Conservation (phyloP, 2,888 invertebrate genomes). For the Euspilapteryx auroguttella region DNA sequence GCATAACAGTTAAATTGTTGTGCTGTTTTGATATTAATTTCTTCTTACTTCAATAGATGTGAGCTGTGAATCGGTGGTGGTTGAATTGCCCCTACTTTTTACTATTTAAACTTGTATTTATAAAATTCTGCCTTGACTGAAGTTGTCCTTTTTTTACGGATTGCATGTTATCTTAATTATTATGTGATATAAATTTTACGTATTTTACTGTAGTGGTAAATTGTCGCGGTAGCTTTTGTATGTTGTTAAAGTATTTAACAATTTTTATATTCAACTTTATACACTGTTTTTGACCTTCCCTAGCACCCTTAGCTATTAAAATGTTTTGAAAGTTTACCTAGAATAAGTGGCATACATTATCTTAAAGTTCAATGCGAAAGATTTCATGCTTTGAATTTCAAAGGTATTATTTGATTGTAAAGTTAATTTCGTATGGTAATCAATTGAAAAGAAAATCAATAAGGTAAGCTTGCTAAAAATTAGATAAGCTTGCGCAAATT, state of each 20-base stretch:
- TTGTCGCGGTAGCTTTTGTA: constrained; percentile 54
- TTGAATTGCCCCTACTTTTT: not conserved
- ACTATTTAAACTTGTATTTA: not conserved
- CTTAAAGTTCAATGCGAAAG: too few relatives aligned
- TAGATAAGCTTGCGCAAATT: too few relatives aligned
- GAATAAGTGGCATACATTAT: too few relatives aligned
- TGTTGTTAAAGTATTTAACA: constrained; percentile 54
- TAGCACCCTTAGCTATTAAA: constrained; percentile 43
- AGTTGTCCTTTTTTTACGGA: constrained; percentile 8
- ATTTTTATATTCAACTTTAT: constrained; percentile 56
- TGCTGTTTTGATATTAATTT: too few relatives aligned
- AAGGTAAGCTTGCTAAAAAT: too few relatives aligned
- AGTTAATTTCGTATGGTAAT: too few relatives aligned
- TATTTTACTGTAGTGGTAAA: constrained; percentile 37
- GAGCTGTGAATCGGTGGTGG: not conserved
- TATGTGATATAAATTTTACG: constrained; percentile 37
- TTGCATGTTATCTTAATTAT: not conserved
- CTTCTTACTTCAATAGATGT: not conserved
- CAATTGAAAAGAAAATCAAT: too few relatives aligned
- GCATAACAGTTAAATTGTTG: too few relatives aligned
- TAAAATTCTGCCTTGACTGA: constrained; percentile 10
- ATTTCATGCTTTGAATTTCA: too few relatives aligned
- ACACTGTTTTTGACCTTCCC: constrained; percentile 59
- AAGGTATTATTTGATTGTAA: too few relatives aligned
- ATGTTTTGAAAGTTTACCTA: not conserved